Evolutionary conservation across 2,888 invertebrate genomes (phyloP).

Genomic region (Lottia gigantea): DNA sequence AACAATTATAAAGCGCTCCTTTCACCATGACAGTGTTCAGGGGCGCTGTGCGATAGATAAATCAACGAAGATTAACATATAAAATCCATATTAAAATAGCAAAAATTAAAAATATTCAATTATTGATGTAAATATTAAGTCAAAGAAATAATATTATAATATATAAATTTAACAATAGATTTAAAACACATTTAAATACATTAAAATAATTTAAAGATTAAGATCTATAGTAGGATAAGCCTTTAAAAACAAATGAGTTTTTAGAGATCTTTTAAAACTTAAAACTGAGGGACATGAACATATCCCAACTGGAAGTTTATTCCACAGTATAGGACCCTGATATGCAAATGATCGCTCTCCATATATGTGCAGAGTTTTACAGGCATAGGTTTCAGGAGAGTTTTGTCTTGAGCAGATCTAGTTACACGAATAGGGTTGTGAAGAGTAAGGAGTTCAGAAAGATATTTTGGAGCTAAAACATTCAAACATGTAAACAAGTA

Average conservation of each 20-base stretch:
- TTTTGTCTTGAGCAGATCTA: background rate
- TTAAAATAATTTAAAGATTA: too few relatives aligned
- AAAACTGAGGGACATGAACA: background rate
- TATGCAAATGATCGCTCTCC: constrained; percentile 2
- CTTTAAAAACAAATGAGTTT: background rate
- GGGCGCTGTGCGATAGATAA: too few relatives aligned
- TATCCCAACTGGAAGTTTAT: background rate
- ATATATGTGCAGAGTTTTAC: background rate
- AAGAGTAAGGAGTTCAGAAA: background rate
- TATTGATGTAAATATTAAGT: too few relatives aligned
- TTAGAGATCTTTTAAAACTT: background rate
- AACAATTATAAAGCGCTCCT: too few relatives aligned
- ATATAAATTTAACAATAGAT: too few relatives aligned
- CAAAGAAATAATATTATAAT: too few relatives aligned
- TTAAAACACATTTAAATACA: too few relatives aligned
- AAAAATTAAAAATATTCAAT: too few relatives aligned
- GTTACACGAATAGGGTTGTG: background rate
- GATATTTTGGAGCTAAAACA: background rate
- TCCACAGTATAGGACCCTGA: background rate
- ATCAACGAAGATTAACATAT: too few relatives aligned
- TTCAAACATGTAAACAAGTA: background rate
- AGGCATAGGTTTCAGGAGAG: background rate
- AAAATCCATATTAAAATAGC: too few relatives aligned
- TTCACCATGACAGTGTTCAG: too few relatives aligned
- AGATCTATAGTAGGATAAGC: background rate